Evolutionary conservation across 2,113 vertebrate species (phyloP).

Genomic region (Petrocephalus zakoni): DNA sequence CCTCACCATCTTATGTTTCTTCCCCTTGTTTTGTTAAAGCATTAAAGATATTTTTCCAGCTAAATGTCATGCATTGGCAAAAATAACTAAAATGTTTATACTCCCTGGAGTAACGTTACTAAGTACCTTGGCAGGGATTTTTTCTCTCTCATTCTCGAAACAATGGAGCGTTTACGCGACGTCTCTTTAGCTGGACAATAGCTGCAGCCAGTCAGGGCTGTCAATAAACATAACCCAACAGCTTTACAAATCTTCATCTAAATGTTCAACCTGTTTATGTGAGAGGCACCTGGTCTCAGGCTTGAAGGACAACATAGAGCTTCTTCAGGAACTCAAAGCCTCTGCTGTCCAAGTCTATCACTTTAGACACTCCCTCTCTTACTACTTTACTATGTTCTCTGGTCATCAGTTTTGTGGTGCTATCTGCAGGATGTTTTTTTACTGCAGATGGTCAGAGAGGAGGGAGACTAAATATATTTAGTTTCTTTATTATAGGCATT

Average conservation of each 20-base stretch:
- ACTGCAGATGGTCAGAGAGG: neutral
- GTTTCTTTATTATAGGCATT: neutral
- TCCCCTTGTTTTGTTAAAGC: neutral
- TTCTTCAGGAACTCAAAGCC: neutral
- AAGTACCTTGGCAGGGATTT: neutral
- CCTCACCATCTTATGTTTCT: neutral
- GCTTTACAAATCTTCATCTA: neutral
- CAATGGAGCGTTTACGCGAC: neutral
- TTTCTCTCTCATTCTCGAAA: neutral
- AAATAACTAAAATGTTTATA: neutral
- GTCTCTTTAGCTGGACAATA: neutral
- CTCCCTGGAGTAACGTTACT: neutral
- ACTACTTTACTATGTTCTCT: neutral
- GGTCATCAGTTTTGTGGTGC: neutral
- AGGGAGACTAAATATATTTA: constrained; percentile 6
- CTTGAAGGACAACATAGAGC: neutral
- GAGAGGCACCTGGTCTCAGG: neutral
- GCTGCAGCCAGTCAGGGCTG: neutral
- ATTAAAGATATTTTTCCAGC: neutral
- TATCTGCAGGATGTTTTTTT: neutral
- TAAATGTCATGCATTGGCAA: neutral
- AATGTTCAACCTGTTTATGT: neutral
- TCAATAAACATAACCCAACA: neutral
- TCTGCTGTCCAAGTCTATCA: neutral
- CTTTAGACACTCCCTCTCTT: neutral